Percentiles rank a stretch among this genome's conserved stretches.
Conservation (phyloP, 1,140 invertebrate genomes). For the Heliconius congener region DNA sequence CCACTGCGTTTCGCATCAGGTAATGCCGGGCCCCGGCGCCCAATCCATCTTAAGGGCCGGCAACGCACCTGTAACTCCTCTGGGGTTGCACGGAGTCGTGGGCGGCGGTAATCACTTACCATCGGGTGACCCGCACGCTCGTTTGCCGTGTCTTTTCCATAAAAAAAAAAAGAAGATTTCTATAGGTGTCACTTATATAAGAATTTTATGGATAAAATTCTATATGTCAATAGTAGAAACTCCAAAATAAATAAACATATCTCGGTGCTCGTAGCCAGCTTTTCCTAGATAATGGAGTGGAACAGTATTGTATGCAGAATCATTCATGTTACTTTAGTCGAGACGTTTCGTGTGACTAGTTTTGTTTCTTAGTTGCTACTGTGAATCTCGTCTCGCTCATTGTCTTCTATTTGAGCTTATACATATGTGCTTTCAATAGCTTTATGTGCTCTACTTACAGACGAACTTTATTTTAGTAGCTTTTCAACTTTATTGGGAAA, state of each 20-base stretch:
- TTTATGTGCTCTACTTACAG: neutral
- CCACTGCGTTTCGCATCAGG: too few species aligned
- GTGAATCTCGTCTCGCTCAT: conserved; percentile 14
- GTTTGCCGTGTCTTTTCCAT: too few species aligned
- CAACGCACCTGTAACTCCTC: too few species aligned
- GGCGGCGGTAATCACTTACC: too few species aligned
- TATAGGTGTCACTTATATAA: neutral
- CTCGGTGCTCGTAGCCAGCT: neutral
- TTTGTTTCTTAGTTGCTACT: conserved; percentile 22
- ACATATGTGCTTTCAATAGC: conserved; percentile 12
- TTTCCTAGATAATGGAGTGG: conserved; percentile 1
- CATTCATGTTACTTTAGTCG: conserved; percentile 29
- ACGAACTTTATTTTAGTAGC: conserved; percentile 1
- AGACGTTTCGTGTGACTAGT: conserved; percentile 28
- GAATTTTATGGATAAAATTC: neutral
- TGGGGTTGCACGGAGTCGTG: too few species aligned
- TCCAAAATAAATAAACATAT: neutral
- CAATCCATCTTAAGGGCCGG: too few species aligned
- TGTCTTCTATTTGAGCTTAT: conserved; percentile 25
- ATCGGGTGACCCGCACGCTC: too few species aligned
- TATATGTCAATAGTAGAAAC: neutral
- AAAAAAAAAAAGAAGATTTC: too few species aligned
- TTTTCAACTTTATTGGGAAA: neutral
- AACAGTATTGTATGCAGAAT: conserved; percentile 23
- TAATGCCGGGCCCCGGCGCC: too few species aligned